Conservation (phyloP, 2,113 vertebrate species). For the Anser brachyrhynchus region DNA sequence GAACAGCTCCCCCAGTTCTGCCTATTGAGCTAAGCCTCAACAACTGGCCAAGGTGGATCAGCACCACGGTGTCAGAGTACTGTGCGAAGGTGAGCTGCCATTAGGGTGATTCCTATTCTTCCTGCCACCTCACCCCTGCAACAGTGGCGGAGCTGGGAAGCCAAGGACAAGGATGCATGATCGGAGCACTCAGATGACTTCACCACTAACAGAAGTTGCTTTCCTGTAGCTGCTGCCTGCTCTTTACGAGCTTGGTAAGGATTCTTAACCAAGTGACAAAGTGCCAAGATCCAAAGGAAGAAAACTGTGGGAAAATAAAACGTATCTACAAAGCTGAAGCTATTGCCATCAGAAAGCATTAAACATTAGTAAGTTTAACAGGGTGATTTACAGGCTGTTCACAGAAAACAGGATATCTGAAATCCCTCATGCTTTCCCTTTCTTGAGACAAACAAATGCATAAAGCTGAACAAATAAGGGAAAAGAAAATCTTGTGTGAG, state of each 20-base stretch:
- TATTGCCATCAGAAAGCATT: not conserved
- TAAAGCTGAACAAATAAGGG: not conserved
- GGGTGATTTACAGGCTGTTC: not conserved
- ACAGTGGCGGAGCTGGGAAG: not conserved
- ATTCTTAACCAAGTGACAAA: not conserved
- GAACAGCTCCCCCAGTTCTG: not conserved
- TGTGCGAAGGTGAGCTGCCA: rapidly evolving
- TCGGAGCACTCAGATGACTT: not conserved
- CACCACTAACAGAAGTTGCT: not conserved
- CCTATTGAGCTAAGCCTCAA: rapidly evolving
- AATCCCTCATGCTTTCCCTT: not conserved
- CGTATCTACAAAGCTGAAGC: not conserved
- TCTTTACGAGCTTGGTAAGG: not conserved
- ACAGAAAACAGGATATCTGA: not conserved
- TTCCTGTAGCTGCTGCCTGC: not conserved
- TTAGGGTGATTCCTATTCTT: rapidly evolving
- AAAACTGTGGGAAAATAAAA: not conserved
- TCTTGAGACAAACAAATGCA: not conserved
- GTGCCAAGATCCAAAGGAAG: not conserved
- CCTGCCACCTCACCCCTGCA: not conserved
- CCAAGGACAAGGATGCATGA: not conserved
- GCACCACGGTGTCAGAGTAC: not conserved
- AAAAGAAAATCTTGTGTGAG: not conserved
- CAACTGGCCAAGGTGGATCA: not conserved
- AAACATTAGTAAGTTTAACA: not conserved